Conservation (phyloP, 1,140 invertebrate genomes). For the Medauroidea extradentata region DNA sequence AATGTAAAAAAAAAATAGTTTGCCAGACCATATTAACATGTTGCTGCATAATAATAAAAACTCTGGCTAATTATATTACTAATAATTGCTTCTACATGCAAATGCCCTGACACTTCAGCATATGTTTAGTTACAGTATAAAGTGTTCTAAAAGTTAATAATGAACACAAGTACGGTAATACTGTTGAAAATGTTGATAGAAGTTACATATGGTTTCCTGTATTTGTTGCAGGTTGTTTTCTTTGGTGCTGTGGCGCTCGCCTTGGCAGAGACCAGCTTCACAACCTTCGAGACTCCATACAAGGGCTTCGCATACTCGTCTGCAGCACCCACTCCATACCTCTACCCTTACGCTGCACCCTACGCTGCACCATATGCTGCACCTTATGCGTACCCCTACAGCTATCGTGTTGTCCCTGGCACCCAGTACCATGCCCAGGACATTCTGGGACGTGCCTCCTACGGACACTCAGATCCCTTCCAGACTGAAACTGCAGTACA, state of each 20-base stretch:
- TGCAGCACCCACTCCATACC: neutral
- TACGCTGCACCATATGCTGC: neutral
- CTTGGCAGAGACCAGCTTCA: constrained; percentile 19
- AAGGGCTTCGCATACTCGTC: neutral
- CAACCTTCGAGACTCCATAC: constrained; percentile 1
- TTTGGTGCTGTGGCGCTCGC: constrained; percentile 28
- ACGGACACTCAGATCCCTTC: constrained; percentile 51
- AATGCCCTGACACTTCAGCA: too few relatives aligned
- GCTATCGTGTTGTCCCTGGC: neutral
- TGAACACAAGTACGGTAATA: too few relatives aligned
- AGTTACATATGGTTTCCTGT: too few relatives aligned
- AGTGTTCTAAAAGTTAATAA: too few relatives aligned
- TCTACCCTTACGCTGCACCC: neutral
- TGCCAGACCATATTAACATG: too few relatives aligned
- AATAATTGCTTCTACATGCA: too few relatives aligned
- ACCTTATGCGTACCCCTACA: neutral
- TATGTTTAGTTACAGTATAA: too few relatives aligned
- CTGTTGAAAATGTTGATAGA: too few relatives aligned
- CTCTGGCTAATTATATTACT: too few relatives aligned
- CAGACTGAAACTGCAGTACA: constrained; percentile 48
- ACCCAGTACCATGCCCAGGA: constrained; percentile 50
- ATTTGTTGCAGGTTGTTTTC: constrained; percentile 33
- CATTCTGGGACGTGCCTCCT: constrained; percentile 49
- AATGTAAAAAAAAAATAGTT: too few relatives aligned
- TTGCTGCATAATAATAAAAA: too few relatives aligned